phyloP scores from a whole-genome alignment of 2,888 invertebrate species.

The Mycalesis mineus region DNA sequence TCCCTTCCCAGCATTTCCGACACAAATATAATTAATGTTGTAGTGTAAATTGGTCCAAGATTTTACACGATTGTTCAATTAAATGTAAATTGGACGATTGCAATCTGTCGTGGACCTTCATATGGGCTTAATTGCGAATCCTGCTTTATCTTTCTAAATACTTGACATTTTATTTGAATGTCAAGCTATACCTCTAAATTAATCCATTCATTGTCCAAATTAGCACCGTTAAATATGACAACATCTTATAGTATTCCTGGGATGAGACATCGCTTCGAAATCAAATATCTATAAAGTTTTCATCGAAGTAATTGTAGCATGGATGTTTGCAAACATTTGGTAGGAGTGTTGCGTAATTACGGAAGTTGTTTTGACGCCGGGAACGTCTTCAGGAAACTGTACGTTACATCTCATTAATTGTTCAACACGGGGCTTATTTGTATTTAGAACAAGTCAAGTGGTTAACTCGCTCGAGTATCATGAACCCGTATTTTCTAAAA shows the following conservation, averaged over 20 bases:
- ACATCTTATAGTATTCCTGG: neutral
- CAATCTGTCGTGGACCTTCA: neutral
- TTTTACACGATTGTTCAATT: constrained; percentile 21
- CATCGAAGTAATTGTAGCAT: constrained; percentile 29
- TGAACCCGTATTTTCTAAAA: too few relatives aligned
- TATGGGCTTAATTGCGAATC: neutral
- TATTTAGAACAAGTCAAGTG: constrained; percentile 11
- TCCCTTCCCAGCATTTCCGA: constrained; percentile 30
- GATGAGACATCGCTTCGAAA: constrained; percentile 4
- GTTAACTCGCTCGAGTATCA: constrained; percentile 19
- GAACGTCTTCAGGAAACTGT: constrained; percentile 25
- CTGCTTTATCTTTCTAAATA: neutral
- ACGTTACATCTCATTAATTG: constrained; percentile 28
- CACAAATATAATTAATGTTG: constrained; percentile 33
- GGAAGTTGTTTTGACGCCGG: constrained; percentile 26
- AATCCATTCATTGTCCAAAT: too few relatives aligned
- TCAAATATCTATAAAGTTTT: constrained; percentile 19
- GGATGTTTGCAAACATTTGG: constrained; percentile 29
- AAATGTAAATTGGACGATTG: constrained; percentile 28
- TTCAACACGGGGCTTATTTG: constrained; percentile 18
- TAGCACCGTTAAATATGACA: too few relatives aligned
- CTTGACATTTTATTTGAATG: too few relatives aligned
- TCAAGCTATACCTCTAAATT: too few relatives aligned
- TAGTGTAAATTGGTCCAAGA: constrained; percentile 17
- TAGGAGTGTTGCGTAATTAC: constrained; percentile 26